Base-by-base conservation (phyloP, 1,140 invertebrate genomes). In the Maconellicoccus hirsutus region DNA sequence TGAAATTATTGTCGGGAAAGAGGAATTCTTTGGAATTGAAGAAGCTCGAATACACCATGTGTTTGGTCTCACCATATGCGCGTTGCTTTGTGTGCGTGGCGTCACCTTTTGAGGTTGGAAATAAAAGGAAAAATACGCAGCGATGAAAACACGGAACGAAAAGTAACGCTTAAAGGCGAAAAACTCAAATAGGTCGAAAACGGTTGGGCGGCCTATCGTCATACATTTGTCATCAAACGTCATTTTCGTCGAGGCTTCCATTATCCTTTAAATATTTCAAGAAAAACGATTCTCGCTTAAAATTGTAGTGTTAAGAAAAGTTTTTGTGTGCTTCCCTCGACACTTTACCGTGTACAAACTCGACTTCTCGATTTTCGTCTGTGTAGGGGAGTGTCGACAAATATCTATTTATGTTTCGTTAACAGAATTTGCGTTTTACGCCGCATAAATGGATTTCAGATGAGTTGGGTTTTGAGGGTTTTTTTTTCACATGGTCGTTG, bases 1-100 rank as follows among this genome's bases (percentile, higher is more conserved):
- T 52, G 42, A 52, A 52, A 52, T 52, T 52, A 52, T 52, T 52
- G 42, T 52, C 42, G 42, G 42, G n/a, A 52, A 52, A 52, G 42
- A 52, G 42, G 42, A 6, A 16, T 52, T 52, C 42, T 52, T 52
- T 16, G 42, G 42, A 52, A 52, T 16, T 52, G 42, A 52, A 52
- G 42, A 52, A 16, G 42, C 42, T 52, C 42, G 42, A 19, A 52
- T 52, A 52, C 42, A 19, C 42, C 42, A 52, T 52, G n/a, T 52
- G 42, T 52, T 52, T 52, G 42, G 42, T 52, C 42, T 52, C 42
- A 52, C 42, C 42, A 19, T 52, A 16, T 52, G n/a, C 42, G 42
- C n/a, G 29, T 33, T 33, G 29, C 29, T 33, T 33, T 33, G 42
- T 52, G 42, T 16, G 42, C 42, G 42, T 16, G 42, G 3, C 29